Evolutionary conservation across 1,140 invertebrate genomes (phyloP), one percentile per base, ranked within the genome.

Genomic region (Diorhabda elongata): DNA sequence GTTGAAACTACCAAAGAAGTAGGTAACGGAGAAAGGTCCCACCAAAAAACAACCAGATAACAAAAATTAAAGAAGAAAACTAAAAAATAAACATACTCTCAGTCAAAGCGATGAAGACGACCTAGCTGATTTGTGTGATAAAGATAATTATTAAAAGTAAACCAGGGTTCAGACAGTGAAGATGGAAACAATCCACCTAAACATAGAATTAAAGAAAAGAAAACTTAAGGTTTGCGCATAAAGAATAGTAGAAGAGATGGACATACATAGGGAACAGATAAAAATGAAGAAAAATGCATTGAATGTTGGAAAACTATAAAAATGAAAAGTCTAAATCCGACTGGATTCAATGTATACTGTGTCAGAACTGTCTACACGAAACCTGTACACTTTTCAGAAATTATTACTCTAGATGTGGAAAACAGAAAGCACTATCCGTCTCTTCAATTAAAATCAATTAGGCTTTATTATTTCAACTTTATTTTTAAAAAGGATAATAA

Each of bases 151-250:
- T 7, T 58, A 58, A 58, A 58, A 58, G 9, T 58, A 58, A n/a
- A 58, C 57, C 57, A 58, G 26, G 57, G 57, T 58, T 58, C 57
- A 58, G 26, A 26, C 57, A 58, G 60, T 42, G 60, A 61, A 61
- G 3, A 3, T 61, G 60, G 42, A 61, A 42, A 61, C 43, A 61
- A 61, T 42, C 3, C 0, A 44, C 41, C 60, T 61, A 42, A 61
- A n/a, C 42, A 41, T 61, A 61, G 42, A 61, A 61, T 61, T 41
- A 61, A 42, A 61, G 60, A 42, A 61, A 61, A 61, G 60, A 61
- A 61, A 61, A 42, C 41, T 61, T 26, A 4, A 61, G 60, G 43
- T 61, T 61, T 44, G 8, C 43, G n/a, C 2, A 9, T 61, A 44
- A 61, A 61, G 60, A 61, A 61, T 26, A 26, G 26, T 26, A 26